Evolutionary conservation across 2,888 invertebrate genomes (phyloP), one percentile per base, ranked within the genome.

Genomic region (Ormyrus labotus): DNA sequence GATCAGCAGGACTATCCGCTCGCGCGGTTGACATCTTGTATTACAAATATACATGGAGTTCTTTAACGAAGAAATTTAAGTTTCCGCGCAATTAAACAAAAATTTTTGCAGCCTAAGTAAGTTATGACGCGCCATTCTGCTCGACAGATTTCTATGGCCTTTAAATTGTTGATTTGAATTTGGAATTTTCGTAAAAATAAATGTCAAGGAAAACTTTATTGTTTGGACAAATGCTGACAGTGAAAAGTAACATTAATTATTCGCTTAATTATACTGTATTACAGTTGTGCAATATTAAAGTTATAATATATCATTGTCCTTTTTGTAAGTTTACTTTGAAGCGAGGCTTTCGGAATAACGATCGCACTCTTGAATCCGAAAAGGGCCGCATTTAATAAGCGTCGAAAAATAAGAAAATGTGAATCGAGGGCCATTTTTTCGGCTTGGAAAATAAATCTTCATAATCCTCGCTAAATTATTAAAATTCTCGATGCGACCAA

Each of bases 381-480:
- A 67, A 47, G 47, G 53, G 6, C 34, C 50, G 80, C 67, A 61
- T 72, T 76, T 67, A 71, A 67, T 71, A 72, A 51, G 60, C 51
- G 60, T 67, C 48, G 34, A 71, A 80, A 74, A 65, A 81, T 70
- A 78, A 81, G 63, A 80, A 72, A 72, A 73, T 73, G 64, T 47
- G 73, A 69, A 78, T 72, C 78, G 58, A 67, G 50, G 57, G 68
- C 64, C 57, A 57, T 53, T 70, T 68, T 76, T 65, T 57, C 63
- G 60, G 61, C 57, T 63, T 55, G 64, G 61, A 60, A 82, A 82
- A 80, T 77, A 82, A 73, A 80, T 82, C 80, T 77, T 70, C 80
- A 82, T 82, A 82, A 80, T 73, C 75, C 80, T 82, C 80, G 67
- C 80, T 80, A 82, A 82, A 80, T 82, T 82, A 82, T 82, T 82